phyloP scores from a whole-genome alignment of 2,888 invertebrate genomes.

The Saturnia pavonia region DNA sequence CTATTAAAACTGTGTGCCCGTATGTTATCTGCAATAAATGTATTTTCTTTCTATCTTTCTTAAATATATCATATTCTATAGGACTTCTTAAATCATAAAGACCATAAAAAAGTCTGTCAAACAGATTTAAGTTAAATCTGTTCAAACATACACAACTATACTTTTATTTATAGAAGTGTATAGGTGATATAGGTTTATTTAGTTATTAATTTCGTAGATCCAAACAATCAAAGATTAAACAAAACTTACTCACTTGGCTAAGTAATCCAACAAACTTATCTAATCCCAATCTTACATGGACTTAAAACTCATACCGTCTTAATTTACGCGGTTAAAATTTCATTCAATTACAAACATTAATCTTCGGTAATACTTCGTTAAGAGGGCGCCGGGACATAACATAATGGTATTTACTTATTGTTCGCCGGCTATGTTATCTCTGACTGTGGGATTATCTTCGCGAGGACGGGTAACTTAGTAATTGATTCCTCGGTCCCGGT shows the following conservation, averaged over 20 bases:
- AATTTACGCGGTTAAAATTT: conserved; percentile 11
- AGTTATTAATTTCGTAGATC: background rate
- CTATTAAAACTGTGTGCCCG: no score
- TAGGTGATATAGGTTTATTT: no score
- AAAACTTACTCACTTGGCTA: background rate
- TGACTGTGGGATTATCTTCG: conserved; percentile 18
- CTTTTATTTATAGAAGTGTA: no score
- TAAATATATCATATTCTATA: no score
- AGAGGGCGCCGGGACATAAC: conserved; percentile 7
- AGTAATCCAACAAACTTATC: conserved; percentile 5
- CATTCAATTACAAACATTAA: conserved; percentile 12
- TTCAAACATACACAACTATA: no score
- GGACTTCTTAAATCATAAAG: no score
- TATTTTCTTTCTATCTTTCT: no score
- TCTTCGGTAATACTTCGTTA: conserved; percentile 1
- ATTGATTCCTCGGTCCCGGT: conserved; percentile 21
- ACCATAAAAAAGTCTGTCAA: no score
- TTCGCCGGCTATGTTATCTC: conserved; percentile 24
- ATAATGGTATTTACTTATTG: conserved; percentile 17
- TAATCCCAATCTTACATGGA: background rate
- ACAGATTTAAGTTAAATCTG: no score
- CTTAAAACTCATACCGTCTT: conserved; percentile 9
- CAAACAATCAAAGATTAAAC: background rate
- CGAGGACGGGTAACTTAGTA: conserved; percentile 15
- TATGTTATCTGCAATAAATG: no score